Base-by-base conservation (phyloP, 2,888 invertebrate species). In the Zaprionus bogoriensis region DNA sequence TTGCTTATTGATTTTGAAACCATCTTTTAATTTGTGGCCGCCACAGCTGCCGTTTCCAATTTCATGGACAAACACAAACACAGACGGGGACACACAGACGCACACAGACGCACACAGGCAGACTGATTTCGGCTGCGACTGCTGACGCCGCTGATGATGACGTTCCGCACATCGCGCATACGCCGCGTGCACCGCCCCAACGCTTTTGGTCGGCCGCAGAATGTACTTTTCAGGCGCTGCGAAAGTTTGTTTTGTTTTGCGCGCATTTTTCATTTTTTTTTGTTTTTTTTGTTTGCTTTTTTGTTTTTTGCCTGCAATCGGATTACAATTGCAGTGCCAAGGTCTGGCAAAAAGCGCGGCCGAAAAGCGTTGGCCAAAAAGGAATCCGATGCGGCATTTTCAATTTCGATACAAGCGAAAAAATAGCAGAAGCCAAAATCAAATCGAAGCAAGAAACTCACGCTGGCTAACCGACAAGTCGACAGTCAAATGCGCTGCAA, bases 1-100 rank as follows among this genome's bases (percentile, higher is more conserved):
- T 58, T 57, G 63, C 67, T 67, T 73, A 72, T 67, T 67, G 71
- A 67, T 67, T 67, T 67, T 61, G 53, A 44, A 62, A 39, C 77
- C 61, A 55, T 62, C 74, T 66, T 59, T 62, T 77, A 77, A 77
- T 77, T 77, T 80, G 77, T 64, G 74, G 69, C 48, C 41, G 53
- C 60, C 17, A 30, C 64, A 64, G 64, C 54, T 61, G 74, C 48
- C 67, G 79, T 71, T 69, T 69, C 69, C 77, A 77, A 73, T 74
- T 72, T 76, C 77, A 73, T 59, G 61, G 63, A 61, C 69, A 80
- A 73, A 77, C 67, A 75, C 27, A 65, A 44, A 47, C 17, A 36
- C 9, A 17, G 14, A 32, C 32, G 0, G 7, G 17, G 1, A 36
- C 32, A 32, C 32, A 32, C 32, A 2, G 6, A 32, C 22, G 2